Percentiles rank a stretch among this genome's conserved stretches.
Conservation (phyloP, 2,797 vertebrate genomes). For the Limnodromus scolopaceus region DNA sequence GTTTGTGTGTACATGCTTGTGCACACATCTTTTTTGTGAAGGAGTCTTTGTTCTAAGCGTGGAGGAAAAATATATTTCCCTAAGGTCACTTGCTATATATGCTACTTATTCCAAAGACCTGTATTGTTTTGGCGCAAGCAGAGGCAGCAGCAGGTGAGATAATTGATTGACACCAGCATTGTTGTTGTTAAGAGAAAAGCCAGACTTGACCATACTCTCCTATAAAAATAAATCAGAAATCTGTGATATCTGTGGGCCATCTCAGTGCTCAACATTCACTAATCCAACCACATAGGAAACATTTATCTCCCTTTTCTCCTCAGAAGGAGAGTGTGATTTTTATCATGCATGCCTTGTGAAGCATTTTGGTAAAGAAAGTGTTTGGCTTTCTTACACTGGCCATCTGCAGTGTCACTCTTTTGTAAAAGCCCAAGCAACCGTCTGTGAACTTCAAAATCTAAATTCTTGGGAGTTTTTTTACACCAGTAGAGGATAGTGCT, state of each 20-base stretch:
- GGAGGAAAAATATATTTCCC: neutral
- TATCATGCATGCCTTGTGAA: neutral
- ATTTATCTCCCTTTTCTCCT: constrained; percentile 45
- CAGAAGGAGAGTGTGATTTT: constrained; percentile 29
- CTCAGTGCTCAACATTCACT: neutral
- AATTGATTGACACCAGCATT: constrained; percentile 31
- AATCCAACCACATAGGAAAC: constrained; percentile 7
- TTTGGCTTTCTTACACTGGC: constrained; percentile 12
- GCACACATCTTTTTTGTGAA: neutral
- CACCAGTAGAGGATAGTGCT: neutral
- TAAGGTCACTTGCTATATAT: neutral
- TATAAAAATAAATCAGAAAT: constrained; percentile 38
- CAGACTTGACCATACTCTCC: neutral
- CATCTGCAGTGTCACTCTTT: neutral
- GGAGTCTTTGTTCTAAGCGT: neutral
- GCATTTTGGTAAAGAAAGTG: constrained; percentile 24
- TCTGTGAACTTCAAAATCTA: constrained; percentile 11
- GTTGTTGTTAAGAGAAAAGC: constrained; percentile 40
- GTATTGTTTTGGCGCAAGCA: neutral
- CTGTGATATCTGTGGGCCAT: constrained; percentile 20
- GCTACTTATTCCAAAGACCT: neutral
- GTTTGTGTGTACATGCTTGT: neutral
- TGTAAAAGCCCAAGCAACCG: neutral
- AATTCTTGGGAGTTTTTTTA: neutral
- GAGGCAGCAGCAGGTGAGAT: constrained; percentile 29